Base-by-base conservation (phyloP, 2,113 vertebrate genomes). In the Dryoscopus gambensis region DNA sequence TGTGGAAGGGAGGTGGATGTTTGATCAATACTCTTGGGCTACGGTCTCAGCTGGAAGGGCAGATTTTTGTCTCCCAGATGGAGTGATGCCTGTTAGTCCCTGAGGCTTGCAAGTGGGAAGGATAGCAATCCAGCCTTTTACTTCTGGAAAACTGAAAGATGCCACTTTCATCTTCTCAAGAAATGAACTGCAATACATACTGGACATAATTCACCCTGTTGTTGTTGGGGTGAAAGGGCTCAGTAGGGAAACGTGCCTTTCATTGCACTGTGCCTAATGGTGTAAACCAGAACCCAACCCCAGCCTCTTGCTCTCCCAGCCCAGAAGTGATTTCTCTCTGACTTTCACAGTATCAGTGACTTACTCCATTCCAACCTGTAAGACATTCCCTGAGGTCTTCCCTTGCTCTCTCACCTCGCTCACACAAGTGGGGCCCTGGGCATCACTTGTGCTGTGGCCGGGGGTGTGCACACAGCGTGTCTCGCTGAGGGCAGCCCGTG, bases 21-120 rank as follows among this genome's bases (percentile, higher is more conserved):
- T 91, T 95, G 94, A 95, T 97, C 97, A 93, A 96, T 97, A 93
- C 77, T 83, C 2, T 1, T 73, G 92, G 96, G 93, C 75, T 95
- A 57, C 37, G 57, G 81, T 92, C 87, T 88, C 92, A 95, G 76
- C 90, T 93, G 82, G 73, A 90, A 91, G 89, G 89, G 79, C 94
- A 94, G 87, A 94, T 91, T 95, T 93, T 92, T 93, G 87, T 96
- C 91, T 97, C 91, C 87, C 81, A 78, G 59, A 93, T 88, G 87
- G 81, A 96, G 76, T 5, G 59, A 96, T 93, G 89, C 75, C 84
- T 75, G 47, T 79, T 83, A 84, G 60, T 91, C 89, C 94, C 92
- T 78, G 77, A 82, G 84, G 78, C 65, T 90, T 90, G 73, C 59
- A 77, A 79, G 52, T 8, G 6, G 89, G 40, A 63, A 91, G 82